A percentile compares a stretch with the other conserved stretches of the same genome.
phyloP scores from a whole-genome alignment of 2,888 invertebrate species.

The Cataglyphis altisquamis region DNA sequence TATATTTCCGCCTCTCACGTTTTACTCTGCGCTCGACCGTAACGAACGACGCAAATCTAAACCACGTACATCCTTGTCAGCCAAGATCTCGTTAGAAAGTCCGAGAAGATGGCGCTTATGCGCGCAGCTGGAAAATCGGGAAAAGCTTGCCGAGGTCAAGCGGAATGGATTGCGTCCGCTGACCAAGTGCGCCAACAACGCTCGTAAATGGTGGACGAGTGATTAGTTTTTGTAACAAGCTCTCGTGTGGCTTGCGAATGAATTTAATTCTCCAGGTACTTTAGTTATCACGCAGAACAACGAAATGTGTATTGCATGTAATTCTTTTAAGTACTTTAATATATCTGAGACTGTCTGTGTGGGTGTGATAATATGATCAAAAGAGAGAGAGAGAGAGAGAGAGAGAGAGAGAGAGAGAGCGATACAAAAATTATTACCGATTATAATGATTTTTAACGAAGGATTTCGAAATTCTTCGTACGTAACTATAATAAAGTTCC shows the following conservation, averaged over 20 bases:
- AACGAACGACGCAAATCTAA: conserved; percentile 43
- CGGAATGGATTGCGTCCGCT: conserved; percentile 51
- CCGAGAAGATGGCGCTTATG: conserved; percentile 50
- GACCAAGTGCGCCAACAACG: conserved; percentile 44
- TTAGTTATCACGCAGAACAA: conserved; percentile 6
- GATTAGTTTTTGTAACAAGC: conserved; percentile 52
- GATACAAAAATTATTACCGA: background rate
- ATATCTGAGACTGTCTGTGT: background rate
- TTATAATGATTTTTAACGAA: background rate
- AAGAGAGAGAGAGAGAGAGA: no score
- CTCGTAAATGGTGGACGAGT: conserved; percentile 42
- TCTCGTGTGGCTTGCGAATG: conserved; percentile 25
- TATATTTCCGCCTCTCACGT: conserved; percentile 8
- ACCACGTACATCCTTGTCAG: conserved; percentile 45
- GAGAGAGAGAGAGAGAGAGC: no score
- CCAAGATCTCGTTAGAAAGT: conserved; percentile 49
- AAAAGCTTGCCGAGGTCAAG: conserved; percentile 44
- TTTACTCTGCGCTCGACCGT: conserved; percentile 36
- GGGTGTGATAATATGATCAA: background rate
- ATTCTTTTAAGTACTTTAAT: conserved; percentile 40
- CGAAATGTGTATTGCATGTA: conserved; percentile 48
- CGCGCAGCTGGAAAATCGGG: conserved; percentile 54
- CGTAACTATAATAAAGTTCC: background rate
- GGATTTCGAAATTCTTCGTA: background rate
- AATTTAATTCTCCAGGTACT: conserved; percentile 40